Base-by-base conservation (phyloP, 2,888 invertebrate genomes). In the Drosophila mayaguana region DNA sequence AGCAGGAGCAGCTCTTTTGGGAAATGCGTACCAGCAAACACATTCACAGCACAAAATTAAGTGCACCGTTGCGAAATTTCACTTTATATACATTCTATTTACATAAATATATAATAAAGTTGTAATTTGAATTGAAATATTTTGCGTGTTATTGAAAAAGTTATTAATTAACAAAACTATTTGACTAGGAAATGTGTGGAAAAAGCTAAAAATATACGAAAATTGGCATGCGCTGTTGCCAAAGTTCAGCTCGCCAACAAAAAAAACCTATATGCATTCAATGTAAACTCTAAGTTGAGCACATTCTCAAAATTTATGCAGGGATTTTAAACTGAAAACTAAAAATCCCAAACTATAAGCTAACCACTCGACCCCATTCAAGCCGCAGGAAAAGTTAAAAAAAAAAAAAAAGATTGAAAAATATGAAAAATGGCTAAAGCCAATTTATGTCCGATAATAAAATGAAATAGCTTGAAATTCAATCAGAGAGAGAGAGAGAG, bases 391-490 rank as follows among this genome's bases (percentile, higher is more conserved):
- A 56, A 70, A 42, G 40, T 43, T n/a, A 8, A 46, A 65, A 70
- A 48, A 45, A 20, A 7, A 46, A 65, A 70, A 48, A 62, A 20
- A 11, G 16, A 22, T 18, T 6, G 38, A 59, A 70, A 60, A 61
- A 18, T 53, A 53, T 72, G 46, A 67, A 78, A 78, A 75, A 73
- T 56, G 66, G 56, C 75, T 70, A 69, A 71, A 20, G 7, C n/a
- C 9, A 53, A 53, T 53, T 53, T 53, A 38, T 53, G 36, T 6
- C n/a, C 53, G 46, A 60, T 42, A 46, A 63, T 60, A 60, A 62
- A 73, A 69, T 53, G 51, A 25, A 64, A 56, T 25, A 16, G 25
- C 64, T 61, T 48, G 7, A 66, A 63, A 65, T 67, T 48, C 36
- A 54, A 51, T 43, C 32, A 40, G 28, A 25, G 50, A 38, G 45